Percentiles rank a stretch among this genome's conserved stretches.
phyloP scores from a whole-genome alignment of 1,140 invertebrate genomes.

The Drosophila kikkawai region DNA sequence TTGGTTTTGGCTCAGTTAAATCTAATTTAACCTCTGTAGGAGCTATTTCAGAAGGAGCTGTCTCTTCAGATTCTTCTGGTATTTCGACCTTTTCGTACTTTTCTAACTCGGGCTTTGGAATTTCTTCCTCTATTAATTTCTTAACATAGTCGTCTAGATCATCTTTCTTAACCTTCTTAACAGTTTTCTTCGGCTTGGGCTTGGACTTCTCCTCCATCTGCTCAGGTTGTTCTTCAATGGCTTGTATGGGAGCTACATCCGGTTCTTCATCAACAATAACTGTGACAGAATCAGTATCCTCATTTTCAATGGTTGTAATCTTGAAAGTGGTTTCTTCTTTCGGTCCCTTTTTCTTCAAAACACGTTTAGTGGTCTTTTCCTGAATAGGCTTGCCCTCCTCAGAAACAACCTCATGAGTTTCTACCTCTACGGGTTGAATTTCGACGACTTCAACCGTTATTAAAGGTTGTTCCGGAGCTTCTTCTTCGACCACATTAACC shows the following conservation, averaged over 20 bases:
- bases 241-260: conserved; percentile 20
- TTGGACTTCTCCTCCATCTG: conserved; percentile 58
- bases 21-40: conserved; percentile 21
- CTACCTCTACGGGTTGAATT: conserved; percentile 64
- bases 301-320: conserved; percentile 85
- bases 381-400: conserved; percentile 71
- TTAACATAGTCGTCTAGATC: conserved; percentile 73
- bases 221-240: conserved; percentile 52
- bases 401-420: conserved; percentile 61
- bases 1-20: conserved; percentile 28
- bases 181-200: conserved; percentile 75
- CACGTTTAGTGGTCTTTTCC: conserved; percentile 83
- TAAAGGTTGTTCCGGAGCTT: conserved; percentile 28
- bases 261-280: conserved; percentile 75
- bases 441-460: conserved; percentile 64
- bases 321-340: conserved; percentile 84
- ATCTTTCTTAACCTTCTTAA: conserved; percentile 71
- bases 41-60: conserved; percentile 15
- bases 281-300: conserved; percentile 73
- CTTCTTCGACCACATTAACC: conserved; percentile 64
- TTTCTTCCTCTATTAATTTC: conserved; percentile 71
- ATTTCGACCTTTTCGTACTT: conserved; percentile 76
- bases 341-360: conserved; percentile 81
- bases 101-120: conserved; percentile 72
- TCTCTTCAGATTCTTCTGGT: conserved; percentile 52